Percentiles rank a stretch among this genome's conserved stretches.
These are phyloP conservation scores for Ladona fulva DNA, from an alignment of 1,140 invertebrate species.

Conservation along the genomic window DNA sequence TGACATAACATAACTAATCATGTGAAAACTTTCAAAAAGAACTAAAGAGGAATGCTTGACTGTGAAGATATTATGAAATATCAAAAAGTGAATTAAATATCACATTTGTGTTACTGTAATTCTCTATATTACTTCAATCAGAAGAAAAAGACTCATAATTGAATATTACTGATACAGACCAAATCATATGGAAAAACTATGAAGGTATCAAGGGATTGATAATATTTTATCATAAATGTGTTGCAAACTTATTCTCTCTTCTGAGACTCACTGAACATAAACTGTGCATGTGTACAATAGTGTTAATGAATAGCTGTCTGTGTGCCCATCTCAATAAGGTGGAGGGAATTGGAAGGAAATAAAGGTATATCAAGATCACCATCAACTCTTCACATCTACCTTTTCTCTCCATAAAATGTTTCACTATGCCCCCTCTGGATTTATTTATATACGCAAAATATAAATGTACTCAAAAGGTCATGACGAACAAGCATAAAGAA, in stretches of 20 bases:
- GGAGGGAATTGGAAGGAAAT: not conserved
- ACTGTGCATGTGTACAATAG: not conserved
- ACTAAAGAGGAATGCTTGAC: too few species aligned
- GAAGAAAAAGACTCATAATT: not conserved
- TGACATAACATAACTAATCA: too few species aligned
- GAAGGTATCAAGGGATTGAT: not conserved
- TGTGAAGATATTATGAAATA: too few species aligned
- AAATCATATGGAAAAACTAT: not conserved
- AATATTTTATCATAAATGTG: not conserved
- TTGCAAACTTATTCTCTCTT: not conserved
- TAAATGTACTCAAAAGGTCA: not conserved
- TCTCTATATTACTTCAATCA: too few species aligned
- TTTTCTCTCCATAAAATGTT: not conserved
- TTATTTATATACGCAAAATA: not conserved
- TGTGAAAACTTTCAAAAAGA: too few species aligned
- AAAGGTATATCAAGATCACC: not conserved
- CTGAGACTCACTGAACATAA: not conserved
- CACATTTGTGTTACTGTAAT: too few species aligned
- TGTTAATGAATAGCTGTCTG: not conserved
- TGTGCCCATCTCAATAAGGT: not conserved
- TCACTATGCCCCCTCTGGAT: not conserved
- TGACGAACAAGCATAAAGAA: too few species aligned
- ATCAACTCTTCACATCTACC: not conserved
- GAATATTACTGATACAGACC: conserved; percentile 16
- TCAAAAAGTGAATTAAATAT: too few species aligned